phyloP scores from a whole-genome alignment of 2,113 vertebrate species.

The Eurystomus gularis region DNA sequence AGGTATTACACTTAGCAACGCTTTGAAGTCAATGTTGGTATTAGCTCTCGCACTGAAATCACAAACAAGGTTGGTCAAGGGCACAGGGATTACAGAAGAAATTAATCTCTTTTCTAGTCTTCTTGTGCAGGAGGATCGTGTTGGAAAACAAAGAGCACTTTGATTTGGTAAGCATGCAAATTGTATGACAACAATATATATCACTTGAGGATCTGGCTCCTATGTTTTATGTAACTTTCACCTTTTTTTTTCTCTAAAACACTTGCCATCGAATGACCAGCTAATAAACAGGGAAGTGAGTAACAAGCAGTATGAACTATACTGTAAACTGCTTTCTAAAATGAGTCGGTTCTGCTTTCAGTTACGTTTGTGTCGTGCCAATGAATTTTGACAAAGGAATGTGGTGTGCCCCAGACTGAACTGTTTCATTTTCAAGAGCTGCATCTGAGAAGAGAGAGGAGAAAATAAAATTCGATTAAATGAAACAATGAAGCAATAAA shows the following conservation, averaged over 20 bases:
- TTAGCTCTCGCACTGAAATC: neutral
- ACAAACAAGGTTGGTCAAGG: conserved; percentile 13
- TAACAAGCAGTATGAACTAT: neutral
- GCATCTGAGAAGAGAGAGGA: neutral
- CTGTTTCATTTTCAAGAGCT: neutral
- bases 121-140: neutral
- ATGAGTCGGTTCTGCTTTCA: neutral
- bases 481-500: neutral
- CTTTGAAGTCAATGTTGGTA: neutral
- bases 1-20: neutral
- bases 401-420: neutral
- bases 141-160: conserved; percentile 29
- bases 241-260: neutral
- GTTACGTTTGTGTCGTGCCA: neutral
- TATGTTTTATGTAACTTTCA: neutral
- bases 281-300: neutral
- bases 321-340: neutral
- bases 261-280: neutral
- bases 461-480: neutral
- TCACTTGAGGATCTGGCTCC: neutral
- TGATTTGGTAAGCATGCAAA: neutral
- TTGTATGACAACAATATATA: neutral
- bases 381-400: neutral
- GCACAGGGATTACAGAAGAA: neutral
- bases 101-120: neutral